Conservation (phyloP, 2,113 vertebrate species). For the Cervus canadensis region DNA sequence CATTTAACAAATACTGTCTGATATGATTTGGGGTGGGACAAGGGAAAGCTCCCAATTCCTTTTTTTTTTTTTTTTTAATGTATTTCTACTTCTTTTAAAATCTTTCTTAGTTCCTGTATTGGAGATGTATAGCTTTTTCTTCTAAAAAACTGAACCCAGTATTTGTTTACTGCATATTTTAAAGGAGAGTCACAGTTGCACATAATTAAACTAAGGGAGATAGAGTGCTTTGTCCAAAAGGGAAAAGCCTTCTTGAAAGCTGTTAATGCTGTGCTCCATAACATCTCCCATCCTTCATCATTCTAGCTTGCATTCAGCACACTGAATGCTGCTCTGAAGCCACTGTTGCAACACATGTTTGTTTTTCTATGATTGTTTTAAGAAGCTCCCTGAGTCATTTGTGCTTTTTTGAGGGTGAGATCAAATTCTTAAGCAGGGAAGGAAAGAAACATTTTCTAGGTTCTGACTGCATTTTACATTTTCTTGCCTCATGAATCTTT, state of each 20-base stretch:
- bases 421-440: neutral
- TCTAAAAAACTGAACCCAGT: neutral
- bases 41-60: neutral
- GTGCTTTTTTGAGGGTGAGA: neutral
- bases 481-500: neutral
- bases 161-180: slow-evolving; percentile 30
- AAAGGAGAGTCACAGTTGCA: neutral
- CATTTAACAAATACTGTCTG: neutral
- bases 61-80: neutral
- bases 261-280: neutral
- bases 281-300: neutral
- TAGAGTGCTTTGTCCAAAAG: neutral
- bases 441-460: neutral
- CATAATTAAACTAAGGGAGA: slow-evolving; percentile 34
- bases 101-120: neutral
- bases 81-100: neutral
- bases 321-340: neutral
- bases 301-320: no score
- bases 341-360: neutral
- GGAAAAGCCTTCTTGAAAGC: neutral
- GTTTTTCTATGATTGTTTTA: neutral
- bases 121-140: slow-evolving; percentile 34
- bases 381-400: neutral
- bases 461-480: neutral
- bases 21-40: neutral